A percentile compares a stretch with the other conserved stretches of the same genome.
Conservation (phyloP, 1,140 invertebrate genomes). For the Diachasmimorpha longicaudata region DNA sequence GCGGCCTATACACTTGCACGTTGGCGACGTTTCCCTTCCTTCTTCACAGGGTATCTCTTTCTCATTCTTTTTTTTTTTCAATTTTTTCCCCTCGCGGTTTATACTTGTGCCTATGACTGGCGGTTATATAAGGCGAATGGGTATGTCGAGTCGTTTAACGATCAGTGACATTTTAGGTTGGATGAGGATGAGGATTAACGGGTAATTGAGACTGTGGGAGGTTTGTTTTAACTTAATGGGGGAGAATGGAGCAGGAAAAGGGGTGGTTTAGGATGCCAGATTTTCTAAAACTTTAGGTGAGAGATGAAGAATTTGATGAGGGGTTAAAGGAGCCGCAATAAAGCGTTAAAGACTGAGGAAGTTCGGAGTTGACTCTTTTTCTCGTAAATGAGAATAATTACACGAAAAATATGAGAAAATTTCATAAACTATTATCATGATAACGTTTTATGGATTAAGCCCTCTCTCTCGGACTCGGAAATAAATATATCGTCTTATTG, state of each 20-base stretch:
- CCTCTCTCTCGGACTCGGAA: neutral
- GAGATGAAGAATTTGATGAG: no score
- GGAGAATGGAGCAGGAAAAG: no score
- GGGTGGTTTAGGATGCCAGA: no score
- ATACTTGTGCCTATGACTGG: neutral
- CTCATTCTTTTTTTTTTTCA: neutral
- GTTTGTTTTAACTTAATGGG: neutral
- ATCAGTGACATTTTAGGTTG: slow-evolving; percentile 26
- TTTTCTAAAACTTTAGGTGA: no score
- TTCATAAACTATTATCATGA: neutral
- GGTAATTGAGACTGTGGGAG: slow-evolving; percentile 27
- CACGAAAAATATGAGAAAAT: neutral
- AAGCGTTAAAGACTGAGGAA: no score
- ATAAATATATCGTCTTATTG: slow-evolving; percentile 13
- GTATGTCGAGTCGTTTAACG: slow-evolving; percentile 20
- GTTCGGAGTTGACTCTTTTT: no score
- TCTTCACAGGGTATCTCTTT: neutral
- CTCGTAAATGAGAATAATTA: neutral
- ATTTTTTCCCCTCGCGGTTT: neutral
- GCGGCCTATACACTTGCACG: neutral
- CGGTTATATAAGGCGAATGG: slow-evolving; percentile 27
- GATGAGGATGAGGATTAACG: slow-evolving; percentile 11
- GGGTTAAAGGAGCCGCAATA: no score
- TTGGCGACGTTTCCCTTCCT: neutral
- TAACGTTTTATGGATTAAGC: neutral